phyloP scores from a whole-genome alignment of 2,113 vertebrate genomes.

The Muntiacus reevesi region DNA sequence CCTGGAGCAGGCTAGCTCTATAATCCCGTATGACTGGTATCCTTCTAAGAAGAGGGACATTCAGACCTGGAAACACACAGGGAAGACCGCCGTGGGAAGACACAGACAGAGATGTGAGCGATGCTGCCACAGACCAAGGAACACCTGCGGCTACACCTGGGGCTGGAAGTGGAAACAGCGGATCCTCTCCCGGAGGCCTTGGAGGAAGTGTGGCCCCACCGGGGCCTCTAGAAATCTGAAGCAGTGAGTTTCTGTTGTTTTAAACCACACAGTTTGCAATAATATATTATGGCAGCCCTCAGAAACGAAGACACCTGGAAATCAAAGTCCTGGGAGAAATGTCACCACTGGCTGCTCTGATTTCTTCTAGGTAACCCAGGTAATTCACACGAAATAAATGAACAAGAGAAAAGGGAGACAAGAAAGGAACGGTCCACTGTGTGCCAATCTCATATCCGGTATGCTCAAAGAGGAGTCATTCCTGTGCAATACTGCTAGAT shows the following conservation, averaged over 20 bases:
- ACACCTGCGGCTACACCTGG: rapidly evolving
- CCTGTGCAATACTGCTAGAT: neutral
- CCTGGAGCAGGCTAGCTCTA: neutral
- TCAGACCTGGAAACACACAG: neutral
- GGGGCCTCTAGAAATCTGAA: neutral
- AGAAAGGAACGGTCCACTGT: neutral
- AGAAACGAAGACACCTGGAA: neutral
- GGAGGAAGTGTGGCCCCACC: neutral
- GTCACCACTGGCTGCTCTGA: neutral
- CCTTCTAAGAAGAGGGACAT: neutral
- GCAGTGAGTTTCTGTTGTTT: neutral
- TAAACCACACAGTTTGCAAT: neutral
- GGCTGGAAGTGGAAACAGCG: neutral
- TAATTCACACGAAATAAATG: neutral
- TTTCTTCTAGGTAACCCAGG: neutral
- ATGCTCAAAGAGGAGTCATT: neutral
- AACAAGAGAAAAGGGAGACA: neutral
- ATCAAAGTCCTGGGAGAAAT: neutral
- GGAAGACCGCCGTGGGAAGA: neutral
- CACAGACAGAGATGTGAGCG: neutral
- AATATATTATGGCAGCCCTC: neutral
- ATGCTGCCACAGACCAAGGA: neutral
- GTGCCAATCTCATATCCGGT: neutral
- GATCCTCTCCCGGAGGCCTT: too few relatives aligned
- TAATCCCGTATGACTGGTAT: neutral